Conservation (phyloP, 1,140 invertebrate species). For the Neodiprion virginianus region DNA sequence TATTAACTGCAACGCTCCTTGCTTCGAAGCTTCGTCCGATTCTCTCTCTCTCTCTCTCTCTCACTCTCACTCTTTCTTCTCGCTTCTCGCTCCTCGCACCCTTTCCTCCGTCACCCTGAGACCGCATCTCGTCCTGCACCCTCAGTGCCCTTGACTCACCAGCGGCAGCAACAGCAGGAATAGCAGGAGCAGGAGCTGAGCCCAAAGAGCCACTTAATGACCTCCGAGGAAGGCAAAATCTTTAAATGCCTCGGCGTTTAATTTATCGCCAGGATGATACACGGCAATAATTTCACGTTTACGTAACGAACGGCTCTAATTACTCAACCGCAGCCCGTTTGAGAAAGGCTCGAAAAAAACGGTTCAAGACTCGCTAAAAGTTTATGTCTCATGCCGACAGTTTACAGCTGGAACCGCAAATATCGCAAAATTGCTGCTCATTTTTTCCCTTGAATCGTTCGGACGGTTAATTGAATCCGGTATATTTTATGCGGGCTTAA, state of each 20-base stretch:
- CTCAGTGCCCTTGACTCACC: no score
- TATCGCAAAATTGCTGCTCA: no score
- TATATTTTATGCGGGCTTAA: no score
- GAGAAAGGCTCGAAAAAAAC: no score
- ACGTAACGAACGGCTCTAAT: background rate
- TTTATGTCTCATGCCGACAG: no score
- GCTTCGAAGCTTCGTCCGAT: slow-evolving; percentile 41
- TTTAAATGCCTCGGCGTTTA: background rate
- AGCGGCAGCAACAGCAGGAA: no score
- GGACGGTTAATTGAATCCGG: no score
- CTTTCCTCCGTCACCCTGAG: slow-evolving; percentile 23
- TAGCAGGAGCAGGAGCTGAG: no score
- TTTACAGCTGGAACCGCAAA: no score
- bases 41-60: background rate
- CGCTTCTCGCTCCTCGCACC: slow-evolving; percentile 31
- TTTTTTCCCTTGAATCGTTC: no score
- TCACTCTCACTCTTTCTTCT: background rate
- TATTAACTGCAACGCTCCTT: slow-evolving; percentile 57
- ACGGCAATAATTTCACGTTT: background rate
- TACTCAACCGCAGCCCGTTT: background rate
- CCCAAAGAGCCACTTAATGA: no score
- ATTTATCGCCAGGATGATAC: background rate
- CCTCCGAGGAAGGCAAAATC: background rate
- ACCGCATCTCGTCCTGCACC: background rate
- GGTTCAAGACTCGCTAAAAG: no score